Conservation (phyloP, 2,113 vertebrate genomes). For the Nicator chloris region DNA sequence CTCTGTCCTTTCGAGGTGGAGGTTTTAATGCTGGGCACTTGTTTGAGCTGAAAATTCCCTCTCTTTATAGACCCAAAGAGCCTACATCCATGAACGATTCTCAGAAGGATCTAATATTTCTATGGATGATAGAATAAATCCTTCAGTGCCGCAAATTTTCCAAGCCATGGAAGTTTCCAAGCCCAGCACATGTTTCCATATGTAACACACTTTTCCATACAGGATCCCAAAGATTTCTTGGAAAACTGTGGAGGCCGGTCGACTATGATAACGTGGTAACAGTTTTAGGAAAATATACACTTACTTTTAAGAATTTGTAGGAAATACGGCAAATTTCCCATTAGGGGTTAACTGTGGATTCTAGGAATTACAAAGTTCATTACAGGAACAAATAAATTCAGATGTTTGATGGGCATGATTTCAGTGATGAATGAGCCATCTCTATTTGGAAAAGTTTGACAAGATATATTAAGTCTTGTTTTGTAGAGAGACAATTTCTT, state of each 20-base stretch:
- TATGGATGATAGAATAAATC: slow-evolving; percentile 37
- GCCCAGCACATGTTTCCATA: background rate
- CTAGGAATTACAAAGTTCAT: background rate
- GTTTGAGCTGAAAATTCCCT: slow-evolving; percentile 41
- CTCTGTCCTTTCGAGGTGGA: slow-evolving; percentile 48
- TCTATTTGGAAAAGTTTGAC: background rate
- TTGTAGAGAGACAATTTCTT: background rate
- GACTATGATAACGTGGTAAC: background rate
- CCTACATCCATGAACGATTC: background rate
- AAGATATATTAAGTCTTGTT: background rate
- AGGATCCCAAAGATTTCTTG: slow-evolving; percentile 8
- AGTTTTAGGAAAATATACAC: background rate
- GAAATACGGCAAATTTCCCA: background rate
- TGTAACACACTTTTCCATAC: slow-evolving; percentile 28
- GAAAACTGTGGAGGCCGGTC: background rate
- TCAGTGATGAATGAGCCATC: background rate
- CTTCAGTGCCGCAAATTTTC: slow-evolving; percentile 1
- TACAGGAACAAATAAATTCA: background rate
- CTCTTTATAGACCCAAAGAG: background rate
- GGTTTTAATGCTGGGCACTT: slow-evolving; percentile 12
- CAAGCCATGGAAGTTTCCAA: slow-evolving; percentile 47
- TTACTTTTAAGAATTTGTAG: background rate
- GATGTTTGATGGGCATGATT: background rate
- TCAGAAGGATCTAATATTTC: slow-evolving; percentile 20
- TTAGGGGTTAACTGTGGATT: background rate